Conservation (phyloP, 2,113 vertebrate species). For the Protobothrops mucrosquamatus region DNA sequence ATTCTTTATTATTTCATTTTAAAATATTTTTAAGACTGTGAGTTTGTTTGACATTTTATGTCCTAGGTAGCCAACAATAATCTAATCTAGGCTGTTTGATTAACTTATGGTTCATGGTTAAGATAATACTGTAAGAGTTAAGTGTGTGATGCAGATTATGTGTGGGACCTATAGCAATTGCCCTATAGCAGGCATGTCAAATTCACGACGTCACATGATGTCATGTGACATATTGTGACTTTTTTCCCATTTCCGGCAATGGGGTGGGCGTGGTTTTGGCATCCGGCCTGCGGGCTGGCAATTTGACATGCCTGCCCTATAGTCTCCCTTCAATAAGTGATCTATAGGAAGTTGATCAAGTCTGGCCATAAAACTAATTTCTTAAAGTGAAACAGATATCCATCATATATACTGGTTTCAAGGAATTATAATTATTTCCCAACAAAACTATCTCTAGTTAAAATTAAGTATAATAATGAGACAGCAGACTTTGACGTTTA, state of each 20-base stretch:
- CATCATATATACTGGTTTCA: background rate
- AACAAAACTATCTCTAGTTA: background rate
- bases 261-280: no score
- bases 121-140: background rate
- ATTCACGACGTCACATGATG: no score
- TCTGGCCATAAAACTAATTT: background rate
- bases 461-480: background rate
- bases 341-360: background rate
- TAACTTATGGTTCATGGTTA: background rate
- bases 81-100: background rate
- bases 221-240: no score
- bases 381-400: background rate
- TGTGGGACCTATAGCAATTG: background rate
- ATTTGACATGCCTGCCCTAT: background rate
- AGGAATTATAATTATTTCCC: background rate
- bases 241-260: no score
- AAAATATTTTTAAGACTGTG: background rate
- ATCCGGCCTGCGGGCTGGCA: no score
- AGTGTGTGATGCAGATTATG: background rate
- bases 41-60: background rate
- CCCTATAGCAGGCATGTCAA: no score
- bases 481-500: background rate
- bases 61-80: background rate
- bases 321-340: background rate
- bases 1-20: background rate